Conservation (phyloP, 2,797 vertebrate species). For the Melanotaenia boesemani region DNA sequence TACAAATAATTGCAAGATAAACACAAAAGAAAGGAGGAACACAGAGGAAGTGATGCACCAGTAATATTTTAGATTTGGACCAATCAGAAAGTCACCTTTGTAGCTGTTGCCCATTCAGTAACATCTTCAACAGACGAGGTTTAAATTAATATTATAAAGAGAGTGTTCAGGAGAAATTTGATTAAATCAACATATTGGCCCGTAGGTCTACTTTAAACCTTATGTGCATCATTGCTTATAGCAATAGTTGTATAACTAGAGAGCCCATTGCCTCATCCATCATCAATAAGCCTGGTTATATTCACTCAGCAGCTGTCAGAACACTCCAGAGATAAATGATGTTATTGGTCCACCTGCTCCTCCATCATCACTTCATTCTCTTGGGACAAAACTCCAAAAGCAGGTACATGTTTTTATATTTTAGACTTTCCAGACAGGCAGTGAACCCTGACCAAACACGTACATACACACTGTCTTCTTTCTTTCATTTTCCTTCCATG, state of each 20-base stretch:
- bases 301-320: neutral
- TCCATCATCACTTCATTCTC: constrained; percentile 56
- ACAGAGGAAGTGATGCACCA: too few relatives aligned
- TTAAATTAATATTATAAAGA: too few relatives aligned
- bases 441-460: constrained; percentile 41
- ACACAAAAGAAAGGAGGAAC: too few relatives aligned
- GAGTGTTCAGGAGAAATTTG: neutral
- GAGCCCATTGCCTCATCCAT: neutral
- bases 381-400: neutral
- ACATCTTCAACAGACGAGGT: too few relatives aligned
- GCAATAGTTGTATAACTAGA: neutral
- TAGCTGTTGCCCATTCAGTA: too few relatives aligned
- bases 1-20: too few relatives aligned
- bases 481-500: constrained; percentile 34
- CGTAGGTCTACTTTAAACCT: neutral
- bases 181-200: neutral
- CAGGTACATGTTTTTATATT: constrained; percentile 2
- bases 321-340: constrained; percentile 27
- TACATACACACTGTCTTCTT: neutral
- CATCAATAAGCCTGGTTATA: neutral
- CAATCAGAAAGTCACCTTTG: too few relatives aligned
- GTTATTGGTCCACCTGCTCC: constrained; percentile 49
- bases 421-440: constrained; percentile 11
- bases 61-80: too few relatives aligned
- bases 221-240: neutral